Percentiles rank a stretch among this genome's conserved stretches.
Evolutionary conservation across 2,888 invertebrate genomes (phyloP).

Genomic region (Andrena dorsata): DNA sequence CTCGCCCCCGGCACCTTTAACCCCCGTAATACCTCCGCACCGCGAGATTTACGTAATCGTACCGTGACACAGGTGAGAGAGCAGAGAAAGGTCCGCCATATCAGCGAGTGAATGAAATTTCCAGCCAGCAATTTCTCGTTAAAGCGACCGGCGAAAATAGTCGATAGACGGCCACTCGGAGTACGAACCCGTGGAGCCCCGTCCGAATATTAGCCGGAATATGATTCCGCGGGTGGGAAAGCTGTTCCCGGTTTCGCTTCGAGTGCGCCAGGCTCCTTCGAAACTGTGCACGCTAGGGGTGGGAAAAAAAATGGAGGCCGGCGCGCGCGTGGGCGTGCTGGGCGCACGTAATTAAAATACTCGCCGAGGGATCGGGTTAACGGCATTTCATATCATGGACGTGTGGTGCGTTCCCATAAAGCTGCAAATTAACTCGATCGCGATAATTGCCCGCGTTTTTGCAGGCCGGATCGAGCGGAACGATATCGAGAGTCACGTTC

Average conservation of each 20-base stretch:
- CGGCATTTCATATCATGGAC: background rate
- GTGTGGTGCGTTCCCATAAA: too few species aligned
- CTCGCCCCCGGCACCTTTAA: too few species aligned
- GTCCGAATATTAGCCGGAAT: slow-evolving; percentile 25
- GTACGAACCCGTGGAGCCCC: background rate
- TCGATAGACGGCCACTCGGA: background rate
- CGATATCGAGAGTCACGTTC: too few species aligned
- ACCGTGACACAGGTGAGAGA: background rate
- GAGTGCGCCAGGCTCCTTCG: background rate
- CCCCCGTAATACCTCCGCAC: background rate
- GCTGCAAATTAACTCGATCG: too few species aligned
- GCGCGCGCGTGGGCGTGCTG: background rate
- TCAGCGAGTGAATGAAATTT: slow-evolving; percentile 31
- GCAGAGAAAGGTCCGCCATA: background rate
- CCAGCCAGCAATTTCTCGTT: slow-evolving; percentile 13
- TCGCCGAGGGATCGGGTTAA: slow-evolving; percentile 12
- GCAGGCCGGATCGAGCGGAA: too few species aligned
- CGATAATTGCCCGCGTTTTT: too few species aligned
- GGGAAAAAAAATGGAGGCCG: background rate
- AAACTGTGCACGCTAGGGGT: background rate
- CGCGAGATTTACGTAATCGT: slow-evolving; percentile 12
- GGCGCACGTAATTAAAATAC: slow-evolving; percentile 19
- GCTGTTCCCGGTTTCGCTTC: background rate
- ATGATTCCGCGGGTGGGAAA: background rate
- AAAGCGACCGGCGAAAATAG: slow-evolving; percentile 34